These are phyloP conservation scores for Oostethus manadensis DNA, from an alignment of 2,113 vertebrate species.

Conservation along the genomic window DNA sequence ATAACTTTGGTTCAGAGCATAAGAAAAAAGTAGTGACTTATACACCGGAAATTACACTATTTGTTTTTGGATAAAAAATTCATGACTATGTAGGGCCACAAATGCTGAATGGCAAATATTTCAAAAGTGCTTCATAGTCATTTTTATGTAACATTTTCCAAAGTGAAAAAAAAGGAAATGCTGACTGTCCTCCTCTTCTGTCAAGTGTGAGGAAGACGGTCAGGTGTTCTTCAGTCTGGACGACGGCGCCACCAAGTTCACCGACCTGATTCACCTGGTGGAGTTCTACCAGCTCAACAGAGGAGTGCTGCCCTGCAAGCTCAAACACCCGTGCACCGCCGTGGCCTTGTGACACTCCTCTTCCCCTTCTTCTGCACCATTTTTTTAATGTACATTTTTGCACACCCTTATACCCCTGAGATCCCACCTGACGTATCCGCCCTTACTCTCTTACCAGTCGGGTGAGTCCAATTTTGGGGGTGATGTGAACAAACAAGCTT, in stretches of 20 bases:
- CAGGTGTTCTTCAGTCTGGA: conserved; percentile 96
- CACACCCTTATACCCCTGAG: conserved; percentile 37
- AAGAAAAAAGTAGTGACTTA: too few species aligned
- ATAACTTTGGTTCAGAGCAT: too few species aligned
- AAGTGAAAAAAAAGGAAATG: not conserved
- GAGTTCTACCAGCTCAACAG: conserved; percentile 99
- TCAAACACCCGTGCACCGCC: conserved; percentile 95
- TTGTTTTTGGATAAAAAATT: too few species aligned
- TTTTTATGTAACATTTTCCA: not conserved
- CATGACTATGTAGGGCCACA: too few species aligned
- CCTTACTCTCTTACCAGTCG: conserved; percentile 16
- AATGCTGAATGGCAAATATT: not conserved
- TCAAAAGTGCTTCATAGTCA: not conserved
- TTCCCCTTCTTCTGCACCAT: not conserved
- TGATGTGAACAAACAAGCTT: conserved; percentile 20
- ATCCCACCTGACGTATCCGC: conserved; percentile 8
- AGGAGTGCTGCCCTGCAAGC: conserved; percentile 95
- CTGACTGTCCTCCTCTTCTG: conserved; percentile 12
- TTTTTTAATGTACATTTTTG: conserved; percentile 7
- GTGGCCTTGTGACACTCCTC: conserved; percentile 91
- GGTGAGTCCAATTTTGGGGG: conserved; percentile 22
- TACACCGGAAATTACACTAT: too few species aligned
- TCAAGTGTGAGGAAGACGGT: conserved; percentile 91
- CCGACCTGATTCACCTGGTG: conserved; percentile 96
- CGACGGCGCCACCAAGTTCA: conserved; percentile 95